Base-by-base conservation (phyloP, 1,140 invertebrate genomes). In the Drosophila nebulosa region DNA sequence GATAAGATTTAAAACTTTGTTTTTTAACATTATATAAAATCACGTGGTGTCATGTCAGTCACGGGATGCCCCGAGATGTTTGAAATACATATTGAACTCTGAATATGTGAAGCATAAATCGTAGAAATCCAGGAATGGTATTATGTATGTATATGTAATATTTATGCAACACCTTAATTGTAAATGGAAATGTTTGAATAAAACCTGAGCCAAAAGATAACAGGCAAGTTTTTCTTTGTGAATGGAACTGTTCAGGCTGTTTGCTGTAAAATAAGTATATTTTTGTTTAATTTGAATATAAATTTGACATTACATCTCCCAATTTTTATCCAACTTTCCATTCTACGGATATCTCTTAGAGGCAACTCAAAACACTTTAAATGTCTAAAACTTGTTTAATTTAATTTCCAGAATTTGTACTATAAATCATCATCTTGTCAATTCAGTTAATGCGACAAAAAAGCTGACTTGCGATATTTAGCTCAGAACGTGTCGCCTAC, bases 401-500 rank as follows among this genome's bases (percentile, higher is more conserved):
- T 24, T 24, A 2, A 24, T 24, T 24, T 24, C 24, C 2, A 24
- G 4, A 24, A 24, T 24, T 24, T 24, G 24, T 24, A 3, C 9
- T 14, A n/a, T n/a, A n/a, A n/a, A n/a, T n/a, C n/a, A n/a, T n/a
- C n/a, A n/a, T n/a, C n/a, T 58, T 65, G 64, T 65, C 55, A 58
- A 14, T 66, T 56, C 61, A 64, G 75, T 39, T 63, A 66, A 62
- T 61, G 42, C 61, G 51, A 61, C 64, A 56, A 81, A 74, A 81
- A 69, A 64, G 62, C 60, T 60, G 60, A 78, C 64, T 69, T 74
- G 69, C 69, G 69, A 69, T 83, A 75, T 61, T 64, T 51, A 64
- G 71, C 79, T 73, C 69, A 62, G 71, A 80, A 77, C 78, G 78
- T 77, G 78, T 84, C 64, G 58, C 79, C 65, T 71, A 79, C 79